Base-by-base conservation (phyloP, 2,888 invertebrate species). In the Pyrocoelia pectoralis region DNA sequence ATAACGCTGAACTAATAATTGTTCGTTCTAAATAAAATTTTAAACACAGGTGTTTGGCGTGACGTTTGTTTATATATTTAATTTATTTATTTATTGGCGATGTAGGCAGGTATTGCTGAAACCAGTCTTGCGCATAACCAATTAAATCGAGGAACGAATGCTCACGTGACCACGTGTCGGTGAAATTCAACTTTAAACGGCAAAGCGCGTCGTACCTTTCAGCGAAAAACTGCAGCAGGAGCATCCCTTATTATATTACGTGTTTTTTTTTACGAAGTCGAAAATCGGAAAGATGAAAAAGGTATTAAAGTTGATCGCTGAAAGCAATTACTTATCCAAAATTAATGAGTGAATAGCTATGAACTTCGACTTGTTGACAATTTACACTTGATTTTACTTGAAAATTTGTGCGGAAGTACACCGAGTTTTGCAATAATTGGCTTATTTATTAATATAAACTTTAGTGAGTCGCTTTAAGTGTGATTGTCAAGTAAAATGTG, bases 31-130 rank as follows among this genome's bases (percentile, higher is more conserved):
- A n/a, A 33, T 33, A 33, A 33, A 33, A 33, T 33, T 33, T 33
- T 6, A 33, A 33, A 33, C 33, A n/a, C 33, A 33, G 33, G 33
- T 33, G 33, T 8, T 33, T n/a, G 10, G n/a, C n/a, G n/a, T 33
- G 33, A 33, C 33, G 33, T 33, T 33, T 33, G 33, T 33, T 33
- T 33, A 33, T 33, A 33, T 33, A 33, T 33, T 33, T 33, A 33
- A 33, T 33, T 33, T 33, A 33, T 33, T 33, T 33, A 33, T 33
- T 33, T 33, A 33, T 33, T 33, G 8, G 33, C 33, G 10, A 33
- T 33, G 33, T 33, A 33, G 33, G 33, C 33, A 33, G 33, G 33
- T 33, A 33, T 10, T 33, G n/a, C 33, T n/a, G 33, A 33, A 33
- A 33, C 33, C 33, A 33, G 33, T 33, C 33, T 33, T 33, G 33